These are phyloP conservation scores for Acanthis flammea DNA, from an alignment of 2,797 vertebrate genomes.

Conservation along the genomic window DNA sequence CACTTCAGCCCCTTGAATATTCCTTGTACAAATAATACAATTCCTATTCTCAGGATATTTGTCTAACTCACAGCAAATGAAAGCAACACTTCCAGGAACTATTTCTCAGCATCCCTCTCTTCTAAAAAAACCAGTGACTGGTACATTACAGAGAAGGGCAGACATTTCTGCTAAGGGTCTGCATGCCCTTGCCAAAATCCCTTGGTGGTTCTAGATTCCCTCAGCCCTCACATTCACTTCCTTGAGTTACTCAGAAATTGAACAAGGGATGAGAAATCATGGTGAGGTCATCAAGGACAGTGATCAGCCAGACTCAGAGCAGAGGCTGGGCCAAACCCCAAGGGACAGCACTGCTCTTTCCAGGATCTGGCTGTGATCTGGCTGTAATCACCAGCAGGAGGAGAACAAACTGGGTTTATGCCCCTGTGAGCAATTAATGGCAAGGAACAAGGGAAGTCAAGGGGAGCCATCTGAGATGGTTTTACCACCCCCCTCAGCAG, in stretches of 20 bases:
- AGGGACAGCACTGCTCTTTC: neutral
- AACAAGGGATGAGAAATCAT: neutral
- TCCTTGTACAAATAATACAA: neutral
- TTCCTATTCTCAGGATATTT: neutral
- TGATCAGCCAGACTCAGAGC: neutral
- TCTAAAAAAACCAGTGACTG: neutral
- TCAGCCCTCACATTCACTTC: neutral
- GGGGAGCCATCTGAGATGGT: neutral
- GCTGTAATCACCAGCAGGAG: neutral
- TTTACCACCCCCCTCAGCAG: neutral
- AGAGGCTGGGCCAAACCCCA: neutral
- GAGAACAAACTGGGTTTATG: neutral
- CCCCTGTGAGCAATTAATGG: neutral
- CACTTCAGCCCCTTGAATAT: conserved; percentile 4
- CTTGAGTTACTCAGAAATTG: neutral
- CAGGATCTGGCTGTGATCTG: neutral
- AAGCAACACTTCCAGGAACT: neutral
- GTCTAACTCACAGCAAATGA: neutral
- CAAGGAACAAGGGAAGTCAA: neutral
- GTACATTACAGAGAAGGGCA: neutral
- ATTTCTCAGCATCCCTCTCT: neutral
- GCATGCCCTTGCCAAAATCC: neutral
- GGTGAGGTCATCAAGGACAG: neutral
- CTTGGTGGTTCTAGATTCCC: neutral
- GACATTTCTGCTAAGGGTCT: neutral